phyloP scores from a whole-genome alignment of 2,113 vertebrate species.

The Protomyctophum bolini region DNA sequence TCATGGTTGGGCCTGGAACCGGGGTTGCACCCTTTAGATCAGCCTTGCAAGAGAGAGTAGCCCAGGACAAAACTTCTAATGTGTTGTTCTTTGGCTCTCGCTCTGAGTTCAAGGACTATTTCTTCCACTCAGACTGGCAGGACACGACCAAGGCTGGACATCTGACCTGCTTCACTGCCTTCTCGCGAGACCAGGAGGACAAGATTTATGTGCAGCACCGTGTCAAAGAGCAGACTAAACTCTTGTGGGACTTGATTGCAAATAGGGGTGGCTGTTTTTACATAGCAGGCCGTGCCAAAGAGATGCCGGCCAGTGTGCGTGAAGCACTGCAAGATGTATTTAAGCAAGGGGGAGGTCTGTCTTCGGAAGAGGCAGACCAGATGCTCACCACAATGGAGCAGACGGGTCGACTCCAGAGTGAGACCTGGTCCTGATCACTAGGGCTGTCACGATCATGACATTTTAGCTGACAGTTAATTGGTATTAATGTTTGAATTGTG shows the following conservation, averaged over 20 bases:
- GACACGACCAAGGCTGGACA: slow-evolving; percentile 73
- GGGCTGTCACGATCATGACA: too few relatives aligned
- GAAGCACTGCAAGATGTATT: slow-evolving; percentile 81
- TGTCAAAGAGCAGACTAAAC: slow-evolving; percentile 76
- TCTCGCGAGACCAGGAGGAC: slow-evolving; percentile 94
- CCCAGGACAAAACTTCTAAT: slow-evolving; percentile 76
- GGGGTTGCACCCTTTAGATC: slow-evolving; percentile 95
- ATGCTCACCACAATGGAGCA: slow-evolving; percentile 84
- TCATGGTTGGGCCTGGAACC: slow-evolving; percentile 96
- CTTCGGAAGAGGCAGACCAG: slow-evolving; percentile 70
- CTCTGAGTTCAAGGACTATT: slow-evolving; percentile 87
- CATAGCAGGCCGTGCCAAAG: slow-evolving; percentile 91
- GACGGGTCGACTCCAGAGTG: slow-evolving; percentile 84
- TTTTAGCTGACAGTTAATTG: too few relatives aligned
- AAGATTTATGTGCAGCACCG: slow-evolving; percentile 94
- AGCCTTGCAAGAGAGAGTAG: slow-evolving; percentile 85
- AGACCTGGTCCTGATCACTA: slow-evolving; percentile 90
- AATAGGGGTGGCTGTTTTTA: slow-evolving; percentile 78
- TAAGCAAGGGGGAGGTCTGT: slow-evolving; percentile 82
- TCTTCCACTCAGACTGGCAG: slow-evolving; percentile 88
- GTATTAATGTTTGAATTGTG: too few relatives aligned
- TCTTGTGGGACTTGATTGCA: slow-evolving; percentile 88
- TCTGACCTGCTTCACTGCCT: slow-evolving; percentile 87
- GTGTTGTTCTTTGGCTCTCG: slow-evolving; percentile 93
- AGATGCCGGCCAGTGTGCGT: slow-evolving; percentile 85